These are phyloP conservation scores for Rhincodon typus DNA, from an alignment of 2,797 vertebrate species.

Conservation along the genomic window DNA sequence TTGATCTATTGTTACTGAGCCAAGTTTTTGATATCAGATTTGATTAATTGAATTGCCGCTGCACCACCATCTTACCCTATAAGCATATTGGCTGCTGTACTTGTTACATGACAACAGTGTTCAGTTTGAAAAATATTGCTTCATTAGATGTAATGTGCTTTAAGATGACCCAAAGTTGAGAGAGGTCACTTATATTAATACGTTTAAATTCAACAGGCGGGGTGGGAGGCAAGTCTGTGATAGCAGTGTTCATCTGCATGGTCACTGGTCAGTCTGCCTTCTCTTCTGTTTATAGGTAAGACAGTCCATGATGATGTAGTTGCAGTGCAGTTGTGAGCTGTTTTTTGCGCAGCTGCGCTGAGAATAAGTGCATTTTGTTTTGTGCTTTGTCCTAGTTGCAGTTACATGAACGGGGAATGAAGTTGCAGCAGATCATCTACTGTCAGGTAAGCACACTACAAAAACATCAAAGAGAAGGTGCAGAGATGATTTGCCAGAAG, in stretches of 20 bases:
- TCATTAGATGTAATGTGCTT: not conserved
- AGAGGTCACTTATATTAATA: not conserved
- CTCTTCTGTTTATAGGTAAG: too few relatives aligned
- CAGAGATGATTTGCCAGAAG: not conserved
- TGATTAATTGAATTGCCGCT: too few relatives aligned
- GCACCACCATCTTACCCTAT: not conserved
- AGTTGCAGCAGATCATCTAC: conserved; percentile 85
- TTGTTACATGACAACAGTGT: not conserved
- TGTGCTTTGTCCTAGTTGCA: conserved; percentile 64
- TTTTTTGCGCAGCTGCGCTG: not conserved
- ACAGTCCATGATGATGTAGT: not conserved
- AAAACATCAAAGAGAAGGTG: not conserved
- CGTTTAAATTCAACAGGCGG: not conserved
- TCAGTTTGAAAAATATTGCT: not conserved
- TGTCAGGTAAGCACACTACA: conserved; percentile 66
- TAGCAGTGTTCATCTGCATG: not conserved
- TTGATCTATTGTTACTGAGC: too few relatives aligned
- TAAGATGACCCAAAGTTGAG: not conserved
- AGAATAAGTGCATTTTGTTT: not conserved
- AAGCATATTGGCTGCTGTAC: not conserved
- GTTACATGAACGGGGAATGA: conserved; percentile 87
- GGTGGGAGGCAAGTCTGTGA: not conserved
- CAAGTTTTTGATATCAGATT: too few relatives aligned
- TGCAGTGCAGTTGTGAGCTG: not conserved
- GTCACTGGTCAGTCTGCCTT: not conserved